A percentile compares a stretch with the other conserved stretches of the same genome.
Conservation (phyloP, 2,797 vertebrate genomes). For the Caiman crocodilus region DNA sequence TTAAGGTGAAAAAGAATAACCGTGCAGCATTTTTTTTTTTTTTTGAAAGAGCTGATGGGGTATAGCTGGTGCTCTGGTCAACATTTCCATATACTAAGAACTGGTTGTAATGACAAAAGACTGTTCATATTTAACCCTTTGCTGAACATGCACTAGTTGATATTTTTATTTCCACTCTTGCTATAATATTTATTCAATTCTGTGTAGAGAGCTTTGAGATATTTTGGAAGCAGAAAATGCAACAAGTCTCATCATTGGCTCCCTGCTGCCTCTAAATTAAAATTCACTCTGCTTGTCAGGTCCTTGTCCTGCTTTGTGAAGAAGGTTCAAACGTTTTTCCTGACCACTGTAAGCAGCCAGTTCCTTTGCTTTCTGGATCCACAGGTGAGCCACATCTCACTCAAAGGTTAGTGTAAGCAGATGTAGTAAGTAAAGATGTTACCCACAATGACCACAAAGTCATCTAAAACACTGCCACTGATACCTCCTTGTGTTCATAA, state of each 20-base stretch:
- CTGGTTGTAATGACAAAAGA: background rate
- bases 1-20: background rate
- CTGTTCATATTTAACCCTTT: background rate
- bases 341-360: background rate
- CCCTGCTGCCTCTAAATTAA: background rate
- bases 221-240: background rate
- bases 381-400: background rate
- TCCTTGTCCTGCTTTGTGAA: background rate
- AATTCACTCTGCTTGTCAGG: background rate
- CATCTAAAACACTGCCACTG: background rate
- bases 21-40: background rate
- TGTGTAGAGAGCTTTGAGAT: background rate
- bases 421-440: background rate
- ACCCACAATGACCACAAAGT: background rate
- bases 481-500: background rate
- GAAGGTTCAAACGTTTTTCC: background rate
- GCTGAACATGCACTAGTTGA: background rate
- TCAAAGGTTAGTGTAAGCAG: background rate
- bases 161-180: background rate
- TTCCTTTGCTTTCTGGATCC: background rate
- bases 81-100: background rate
- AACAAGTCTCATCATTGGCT: background rate
- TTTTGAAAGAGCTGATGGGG: background rate
- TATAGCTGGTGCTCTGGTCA: background rate
- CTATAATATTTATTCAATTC: background rate